Base-by-base conservation (phyloP, 1,140 invertebrate genomes). In the Danaus melanippus region DNA sequence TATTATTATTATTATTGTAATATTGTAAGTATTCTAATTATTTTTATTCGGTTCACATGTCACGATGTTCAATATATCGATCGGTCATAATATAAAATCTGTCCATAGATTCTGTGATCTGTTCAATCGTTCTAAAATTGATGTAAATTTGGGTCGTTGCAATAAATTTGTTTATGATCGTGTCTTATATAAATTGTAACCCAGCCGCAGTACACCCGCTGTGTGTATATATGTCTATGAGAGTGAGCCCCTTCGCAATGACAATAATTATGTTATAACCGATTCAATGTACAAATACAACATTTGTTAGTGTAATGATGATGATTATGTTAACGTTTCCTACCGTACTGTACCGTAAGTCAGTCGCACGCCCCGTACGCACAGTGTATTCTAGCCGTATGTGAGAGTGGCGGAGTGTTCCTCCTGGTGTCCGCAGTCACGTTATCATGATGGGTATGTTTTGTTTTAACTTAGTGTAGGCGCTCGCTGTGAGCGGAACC, bases 141-240 rank as follows among this genome's bases (percentile, higher is more conserved):
- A 53, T 60, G 58, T 60, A 66, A 73, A 74, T 76, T 79, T 81
- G 80, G 80, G 80, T 73, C 67, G 80, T 79, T 84, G 80, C 80
- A 84, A 84, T 84, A 81, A 81, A 69, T 32, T 32, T 32, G 21
- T 32, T 32, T 32, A 4, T 32, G 21, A 32, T 32, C 21, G 21
- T 32, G 21, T 32, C 21, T 32, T 32, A 21, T 32, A 32, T 32
- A 32, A 32, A 32, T 32, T 32, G 21, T 32, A 39, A 21, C n/a
- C 10, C 21, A 32, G 21, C 21, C 7, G 21, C 7, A 32, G 5
- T 32, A 32, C 21, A 32, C 21, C 21, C 21, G 21, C 21, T 32
- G 21, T 8, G 21, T 32, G 21, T 32, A 7, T 47, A 57, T 54
- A 52, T 52, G 44, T 52, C 39, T 52, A 42, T 46, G 59, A 47